A percentile compares a stretch with the other conserved stretches of the same genome.
Evolutionary conservation across 2,888 invertebrate species (phyloP).

Genomic region (Philonicus albiceps): DNA sequence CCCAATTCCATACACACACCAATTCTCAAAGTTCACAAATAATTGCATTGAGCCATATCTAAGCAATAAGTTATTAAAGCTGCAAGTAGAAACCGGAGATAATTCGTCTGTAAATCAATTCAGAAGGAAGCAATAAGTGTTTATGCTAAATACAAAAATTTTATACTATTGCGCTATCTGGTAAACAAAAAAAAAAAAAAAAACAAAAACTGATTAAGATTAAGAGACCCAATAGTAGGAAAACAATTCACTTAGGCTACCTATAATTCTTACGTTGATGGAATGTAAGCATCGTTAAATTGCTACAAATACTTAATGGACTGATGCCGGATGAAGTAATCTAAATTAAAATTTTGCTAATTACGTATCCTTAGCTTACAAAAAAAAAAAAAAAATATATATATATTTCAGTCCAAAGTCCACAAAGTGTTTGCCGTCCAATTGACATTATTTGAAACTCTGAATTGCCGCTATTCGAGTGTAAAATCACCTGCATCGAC

Average conservation of each 20-base stretch:
- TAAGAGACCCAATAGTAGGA: not conserved
- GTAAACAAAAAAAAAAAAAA: not conserved
- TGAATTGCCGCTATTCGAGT: not conserved
- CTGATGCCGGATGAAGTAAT: not conserved
- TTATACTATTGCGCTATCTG: not conserved
- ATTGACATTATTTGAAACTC: not conserved
- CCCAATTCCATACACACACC: not conserved
- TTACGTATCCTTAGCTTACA: not conserved
- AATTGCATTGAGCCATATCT: not conserved
- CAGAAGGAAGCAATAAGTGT: not conserved
- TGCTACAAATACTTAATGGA: not conserved
- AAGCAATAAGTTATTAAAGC: constrained; percentile 10
- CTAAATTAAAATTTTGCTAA: not conserved
- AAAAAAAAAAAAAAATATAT: not conserved
- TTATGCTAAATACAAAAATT: not conserved
- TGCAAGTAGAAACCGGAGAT: not conserved
- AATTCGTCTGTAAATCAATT: not conserved
- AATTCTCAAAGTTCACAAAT: not conserved
- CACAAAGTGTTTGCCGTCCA: not conserved
- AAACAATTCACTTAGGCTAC: not conserved
- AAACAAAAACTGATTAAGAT: not conserved
- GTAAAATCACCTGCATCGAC: not conserved
- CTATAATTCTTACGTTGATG: constrained; percentile 9
- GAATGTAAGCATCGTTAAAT: constrained; percentile 31
- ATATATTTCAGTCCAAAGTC: not conserved